Evolutionary conservation across 2,113 vertebrate species (phyloP).

Genomic region (Sus scrofa): DNA sequence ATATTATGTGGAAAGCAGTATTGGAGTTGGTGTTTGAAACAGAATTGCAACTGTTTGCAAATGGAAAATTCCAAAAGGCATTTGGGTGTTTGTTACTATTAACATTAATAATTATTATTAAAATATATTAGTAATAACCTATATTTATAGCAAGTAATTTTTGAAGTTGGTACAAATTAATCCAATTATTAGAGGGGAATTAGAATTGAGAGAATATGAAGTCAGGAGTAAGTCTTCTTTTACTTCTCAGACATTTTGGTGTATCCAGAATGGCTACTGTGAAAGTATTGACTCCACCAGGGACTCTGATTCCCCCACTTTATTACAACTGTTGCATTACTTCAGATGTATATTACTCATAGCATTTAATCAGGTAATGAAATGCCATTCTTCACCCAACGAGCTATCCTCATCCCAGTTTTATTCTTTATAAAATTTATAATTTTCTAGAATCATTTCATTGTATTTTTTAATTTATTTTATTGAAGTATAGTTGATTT

Average conservation of each 20-base stretch:
- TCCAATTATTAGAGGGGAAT: neutral
- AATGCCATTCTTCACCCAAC: neutral
- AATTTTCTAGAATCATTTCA: neutral
- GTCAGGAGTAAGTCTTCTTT: neutral
- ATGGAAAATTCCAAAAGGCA: neutral
- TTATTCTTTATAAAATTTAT: neutral
- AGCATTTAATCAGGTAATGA: neutral
- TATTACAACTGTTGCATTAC: neutral
- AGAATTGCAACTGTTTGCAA: neutral
- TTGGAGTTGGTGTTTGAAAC: neutral
- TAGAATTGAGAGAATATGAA: neutral
- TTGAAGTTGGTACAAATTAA: neutral
- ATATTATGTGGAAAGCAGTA: neutral
- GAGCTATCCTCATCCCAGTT: neutral
- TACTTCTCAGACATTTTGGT: neutral
- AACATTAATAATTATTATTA: neutral
- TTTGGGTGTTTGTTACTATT: neutral
- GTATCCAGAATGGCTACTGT: neutral
- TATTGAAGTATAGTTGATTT: too few relatives aligned
- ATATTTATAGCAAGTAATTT: neutral
- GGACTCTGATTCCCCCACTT: neutral
- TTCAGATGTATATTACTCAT: too few relatives aligned
- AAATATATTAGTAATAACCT: neutral
- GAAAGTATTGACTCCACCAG: neutral
- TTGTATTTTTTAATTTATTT: too few relatives aligned